Evolutionary conservation across 2,888 invertebrate genomes (phyloP), one percentile per base, ranked within the genome.

Genomic region (Girardia tigrina): DNA sequence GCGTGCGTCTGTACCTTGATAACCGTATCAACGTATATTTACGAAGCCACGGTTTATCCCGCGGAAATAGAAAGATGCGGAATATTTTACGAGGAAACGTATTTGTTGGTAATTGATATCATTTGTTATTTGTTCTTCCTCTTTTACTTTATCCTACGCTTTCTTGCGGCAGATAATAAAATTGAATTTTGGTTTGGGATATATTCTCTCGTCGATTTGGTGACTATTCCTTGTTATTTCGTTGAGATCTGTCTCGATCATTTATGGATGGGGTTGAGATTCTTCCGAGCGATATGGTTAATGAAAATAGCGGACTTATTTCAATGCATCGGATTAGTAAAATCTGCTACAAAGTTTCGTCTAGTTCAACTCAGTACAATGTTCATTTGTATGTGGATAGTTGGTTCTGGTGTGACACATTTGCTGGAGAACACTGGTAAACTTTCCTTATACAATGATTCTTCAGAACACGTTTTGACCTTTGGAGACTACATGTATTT

Each of bases 71-170:
- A 72, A 29, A 28, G 72, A 29, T 72, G 72, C 28, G 28, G 27
- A 26, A 26, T 28, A 8, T 23, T 20, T n/a, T 26, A 28, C n/a
- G 26, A n/a, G 26, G 26, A 6, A 26, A 6, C n/a, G 4, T 28
- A 27, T 4, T 78, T 78, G 26, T 78, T 78, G 29, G 71, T 78
- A 12, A 36, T 98, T 89, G 98, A 98, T 90, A 91, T 99, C 89
- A 97, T 97, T 89, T 97, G 98, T 90, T 99, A 98, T 90, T 95
- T 99, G 90, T 99, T 99, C 92, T 98, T 99, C 91, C 94, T 99
- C 91, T 94, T 99, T 89, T 98, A 99, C 90, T 98, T 98, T 92
- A 97, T 98, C 90, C 97, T 99, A 90, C 89, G 98, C 97, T 99
- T 99, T 91, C 97, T 99, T 90, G 98, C 98, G 88, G 98, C 98